Conservation (phyloP, 2,888 invertebrate genomes). For the Oscheius sp. region DNA sequence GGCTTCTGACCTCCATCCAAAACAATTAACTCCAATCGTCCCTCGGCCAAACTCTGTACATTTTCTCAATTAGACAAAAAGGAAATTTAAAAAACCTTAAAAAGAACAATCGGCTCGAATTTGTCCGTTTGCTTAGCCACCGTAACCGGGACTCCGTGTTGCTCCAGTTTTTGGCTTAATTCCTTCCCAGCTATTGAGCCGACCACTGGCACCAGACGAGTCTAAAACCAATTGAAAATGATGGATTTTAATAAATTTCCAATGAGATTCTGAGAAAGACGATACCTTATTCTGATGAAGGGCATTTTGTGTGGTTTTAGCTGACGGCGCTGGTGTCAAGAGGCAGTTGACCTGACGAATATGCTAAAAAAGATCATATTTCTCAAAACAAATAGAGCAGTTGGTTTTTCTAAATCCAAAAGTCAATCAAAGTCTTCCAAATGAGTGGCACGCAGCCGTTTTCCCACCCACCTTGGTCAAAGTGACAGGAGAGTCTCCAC, state of each 20-base stretch:
- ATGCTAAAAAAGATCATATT: too few species aligned
- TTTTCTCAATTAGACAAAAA: neutral
- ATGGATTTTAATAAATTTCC: neutral
- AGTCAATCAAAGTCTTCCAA: neutral
- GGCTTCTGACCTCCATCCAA: constrained; percentile 25
- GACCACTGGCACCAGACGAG: constrained; percentile 15
- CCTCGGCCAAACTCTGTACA: constrained; percentile 14
- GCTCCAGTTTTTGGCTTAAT: neutral
- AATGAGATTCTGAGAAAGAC: neutral
- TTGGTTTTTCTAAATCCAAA: too few species aligned
- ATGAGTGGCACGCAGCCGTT: neutral
- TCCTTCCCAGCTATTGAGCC: constrained; percentile 15
- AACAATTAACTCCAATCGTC: constrained; percentile 22
- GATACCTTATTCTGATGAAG: constrained; percentile 26
- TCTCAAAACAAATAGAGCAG: too few species aligned
- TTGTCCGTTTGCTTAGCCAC: constrained; percentile 9
- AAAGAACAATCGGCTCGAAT: constrained; percentile 25
- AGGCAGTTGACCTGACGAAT: constrained; percentile 21
- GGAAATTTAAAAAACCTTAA: neutral
- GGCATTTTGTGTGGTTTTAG: constrained; percentile 10
- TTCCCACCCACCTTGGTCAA: too few species aligned
- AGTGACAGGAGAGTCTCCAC: constrained; percentile 10
- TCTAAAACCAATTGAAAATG: neutral
- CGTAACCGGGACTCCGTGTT: neutral
- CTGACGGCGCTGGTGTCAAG: constrained; percentile 8